Percentiles rank a stretch among this genome's conserved stretches.
phyloP scores from a whole-genome alignment of 2,113 vertebrate species.

The Ornithorhynchus anatinus region DNA sequence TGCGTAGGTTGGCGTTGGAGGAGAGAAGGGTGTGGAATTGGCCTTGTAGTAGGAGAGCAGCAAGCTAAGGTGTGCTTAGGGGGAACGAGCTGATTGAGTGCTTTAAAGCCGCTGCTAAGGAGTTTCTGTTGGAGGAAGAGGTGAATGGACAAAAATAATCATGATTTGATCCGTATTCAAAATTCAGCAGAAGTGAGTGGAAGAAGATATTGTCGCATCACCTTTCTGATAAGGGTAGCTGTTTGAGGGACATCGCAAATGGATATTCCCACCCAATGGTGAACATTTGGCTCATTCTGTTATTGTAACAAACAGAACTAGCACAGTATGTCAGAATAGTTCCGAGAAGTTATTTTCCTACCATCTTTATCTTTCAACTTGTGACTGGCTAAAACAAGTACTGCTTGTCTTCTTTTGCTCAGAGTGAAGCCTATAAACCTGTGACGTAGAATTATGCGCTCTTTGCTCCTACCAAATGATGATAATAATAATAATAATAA shows the following conservation, averaged over 20 bases:
- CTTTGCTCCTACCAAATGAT: too few species aligned
- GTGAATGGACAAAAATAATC: too few species aligned
- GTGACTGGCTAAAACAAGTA: conserved; percentile 29
- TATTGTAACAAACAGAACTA: conserved; percentile 16
- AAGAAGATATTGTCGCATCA: background rate
- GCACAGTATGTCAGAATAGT: conserved; percentile 6
- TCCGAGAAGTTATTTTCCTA: conserved; percentile 1
- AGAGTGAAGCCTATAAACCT: conserved; percentile 11
- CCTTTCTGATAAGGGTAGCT: background rate
- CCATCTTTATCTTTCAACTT: conserved; percentile 1
- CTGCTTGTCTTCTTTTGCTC: background rate
- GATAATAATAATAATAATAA: too few species aligned
- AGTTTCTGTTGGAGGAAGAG: too few species aligned
- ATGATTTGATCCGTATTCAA: too few species aligned
- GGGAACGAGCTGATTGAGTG: too few species aligned
- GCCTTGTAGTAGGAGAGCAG: too few species aligned
- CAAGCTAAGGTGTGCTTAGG: too few species aligned
- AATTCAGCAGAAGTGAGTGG: background rate
- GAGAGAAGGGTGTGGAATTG: too few species aligned
- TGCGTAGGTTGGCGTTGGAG: too few species aligned
- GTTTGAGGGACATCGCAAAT: background rate
- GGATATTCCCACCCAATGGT: background rate
- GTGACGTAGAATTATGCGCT: background rate
- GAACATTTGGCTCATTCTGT: background rate
- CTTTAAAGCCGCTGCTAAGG: too few species aligned